Evolutionary conservation across 2,888 invertebrate genomes (phyloP).

Genomic region (Halictus ligatus): DNA sequence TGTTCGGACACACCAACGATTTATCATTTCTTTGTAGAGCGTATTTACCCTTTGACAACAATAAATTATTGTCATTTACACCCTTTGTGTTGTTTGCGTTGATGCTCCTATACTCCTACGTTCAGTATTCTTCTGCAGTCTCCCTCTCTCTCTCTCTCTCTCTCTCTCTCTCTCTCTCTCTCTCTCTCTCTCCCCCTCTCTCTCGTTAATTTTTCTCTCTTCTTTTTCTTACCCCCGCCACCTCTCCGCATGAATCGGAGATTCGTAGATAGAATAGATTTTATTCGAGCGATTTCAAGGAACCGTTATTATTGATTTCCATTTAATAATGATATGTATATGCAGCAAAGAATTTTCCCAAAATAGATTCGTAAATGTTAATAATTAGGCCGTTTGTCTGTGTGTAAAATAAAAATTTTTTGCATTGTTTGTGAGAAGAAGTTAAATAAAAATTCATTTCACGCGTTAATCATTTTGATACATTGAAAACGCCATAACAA

Average conservation of each 20-base stretch:
- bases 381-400: neutral
- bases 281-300: neutral
- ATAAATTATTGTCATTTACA: conserved; percentile 82
- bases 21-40: conserved; percentile 79
- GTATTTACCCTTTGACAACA: conserved; percentile 76
- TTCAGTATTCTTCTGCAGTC: conserved; percentile 24
- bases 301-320: neutral
- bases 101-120: conserved; percentile 23
- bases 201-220: conserved; percentile 67
- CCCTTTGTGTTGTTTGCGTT: conserved; percentile 62
- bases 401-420: neutral
- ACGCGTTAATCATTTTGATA: too few relatives aligned
- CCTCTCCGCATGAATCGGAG: conserved; percentile 10
- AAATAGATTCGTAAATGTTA: neutral
- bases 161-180: neutral
- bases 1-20: conserved; percentile 78
- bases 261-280: conserved; percentile 3
- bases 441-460: too few relatives aligned
- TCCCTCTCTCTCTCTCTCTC: conserved; percentile 13
- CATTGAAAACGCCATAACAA: too few relatives aligned
- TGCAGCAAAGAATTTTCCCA: neutral
- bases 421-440: too few relatives aligned
- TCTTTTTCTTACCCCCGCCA: conserved; percentile 27
- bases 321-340: neutral
- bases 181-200: neutral